phyloP scores from a whole-genome alignment of 2,888 invertebrate genomes.

The Drosophila pseudotakahashii region DNA sequence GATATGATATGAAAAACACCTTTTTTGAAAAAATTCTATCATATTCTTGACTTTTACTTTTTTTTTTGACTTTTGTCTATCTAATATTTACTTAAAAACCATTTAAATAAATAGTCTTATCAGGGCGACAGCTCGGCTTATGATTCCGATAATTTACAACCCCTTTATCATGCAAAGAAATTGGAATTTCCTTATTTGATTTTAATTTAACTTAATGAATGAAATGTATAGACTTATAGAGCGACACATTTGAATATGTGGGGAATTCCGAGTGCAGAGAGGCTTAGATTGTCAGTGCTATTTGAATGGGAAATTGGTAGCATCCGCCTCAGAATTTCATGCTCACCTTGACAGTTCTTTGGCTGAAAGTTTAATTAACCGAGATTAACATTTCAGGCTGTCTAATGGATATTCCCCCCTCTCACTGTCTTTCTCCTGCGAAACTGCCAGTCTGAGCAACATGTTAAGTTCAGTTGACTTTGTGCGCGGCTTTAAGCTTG shows the following conservation, averaged over 20 bases:
- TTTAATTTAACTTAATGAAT: slow-evolving; percentile 8
- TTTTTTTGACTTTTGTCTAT: background rate
- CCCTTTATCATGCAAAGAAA: slow-evolving; percentile 4
- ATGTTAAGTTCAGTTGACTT: slow-evolving; percentile 31
- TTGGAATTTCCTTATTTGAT: slow-evolving; percentile 2
- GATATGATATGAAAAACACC: no score
- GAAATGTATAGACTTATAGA: slow-evolving; percentile 10
- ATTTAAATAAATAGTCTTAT: background rate
- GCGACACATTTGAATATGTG: slow-evolving; percentile 4
- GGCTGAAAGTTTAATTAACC: slow-evolving; percentile 34
- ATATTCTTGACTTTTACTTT: no score
- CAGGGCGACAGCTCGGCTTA: slow-evolving; percentile 4
- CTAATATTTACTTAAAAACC: background rate
- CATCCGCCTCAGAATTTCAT: slow-evolving; percentile 18
- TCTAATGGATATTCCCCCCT: slow-evolving; percentile 14
- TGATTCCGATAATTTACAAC: slow-evolving; percentile 8
- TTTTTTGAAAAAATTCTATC: no score
- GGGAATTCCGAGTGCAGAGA: slow-evolving; percentile 2
- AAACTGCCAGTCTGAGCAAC: slow-evolving; percentile 15
- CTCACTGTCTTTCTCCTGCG: background rate
- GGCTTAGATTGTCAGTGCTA: slow-evolving; percentile 10
- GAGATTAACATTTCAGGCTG: slow-evolving; percentile 35
- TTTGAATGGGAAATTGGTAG: slow-evolving; percentile 18
- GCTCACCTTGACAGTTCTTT: slow-evolving; percentile 31
- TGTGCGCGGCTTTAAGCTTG: background rate